Percentiles rank a stretch among this genome's conserved stretches.
Conservation (phyloP, 2,797 vertebrate genomes). For the Neomorphus geoffroyi region DNA sequence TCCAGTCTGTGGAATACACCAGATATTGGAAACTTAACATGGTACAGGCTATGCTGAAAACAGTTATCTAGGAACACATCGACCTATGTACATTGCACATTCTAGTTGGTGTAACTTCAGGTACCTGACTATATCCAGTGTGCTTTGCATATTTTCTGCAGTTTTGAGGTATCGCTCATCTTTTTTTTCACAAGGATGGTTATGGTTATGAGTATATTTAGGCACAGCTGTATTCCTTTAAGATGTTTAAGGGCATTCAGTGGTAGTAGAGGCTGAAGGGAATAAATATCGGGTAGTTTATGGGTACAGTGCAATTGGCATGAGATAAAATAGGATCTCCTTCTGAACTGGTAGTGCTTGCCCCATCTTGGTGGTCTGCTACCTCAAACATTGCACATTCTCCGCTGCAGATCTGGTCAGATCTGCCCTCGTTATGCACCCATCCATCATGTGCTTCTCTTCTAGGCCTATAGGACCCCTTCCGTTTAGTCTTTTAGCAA, state of each 20-base stretch:
- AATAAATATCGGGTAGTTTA: neutral
- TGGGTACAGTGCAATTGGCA: neutral
- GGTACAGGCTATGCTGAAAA: neutral
- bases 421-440: neutral
- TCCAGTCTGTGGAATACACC: neutral
- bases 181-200: neutral
- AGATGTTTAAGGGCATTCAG: neutral
- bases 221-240: neutral
- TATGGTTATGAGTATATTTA: neutral
- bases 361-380: neutral
- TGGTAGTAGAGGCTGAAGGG: neutral
- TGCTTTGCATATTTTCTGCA: neutral
- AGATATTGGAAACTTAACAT: neutral
- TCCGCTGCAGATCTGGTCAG: neutral
- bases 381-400: rapidly evolving
- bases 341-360: neutral
- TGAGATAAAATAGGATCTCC: neutral
- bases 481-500: neutral
- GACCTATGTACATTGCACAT: neutral
- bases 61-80: neutral
- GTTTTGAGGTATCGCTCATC: neutral
- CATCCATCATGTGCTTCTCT: too few relatives aligned
- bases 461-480: neutral
- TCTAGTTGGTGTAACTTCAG: neutral
- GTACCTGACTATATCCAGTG: neutral